phyloP scores from a whole-genome alignment of 2,113 vertebrate species.

The Sitta europaea region DNA sequence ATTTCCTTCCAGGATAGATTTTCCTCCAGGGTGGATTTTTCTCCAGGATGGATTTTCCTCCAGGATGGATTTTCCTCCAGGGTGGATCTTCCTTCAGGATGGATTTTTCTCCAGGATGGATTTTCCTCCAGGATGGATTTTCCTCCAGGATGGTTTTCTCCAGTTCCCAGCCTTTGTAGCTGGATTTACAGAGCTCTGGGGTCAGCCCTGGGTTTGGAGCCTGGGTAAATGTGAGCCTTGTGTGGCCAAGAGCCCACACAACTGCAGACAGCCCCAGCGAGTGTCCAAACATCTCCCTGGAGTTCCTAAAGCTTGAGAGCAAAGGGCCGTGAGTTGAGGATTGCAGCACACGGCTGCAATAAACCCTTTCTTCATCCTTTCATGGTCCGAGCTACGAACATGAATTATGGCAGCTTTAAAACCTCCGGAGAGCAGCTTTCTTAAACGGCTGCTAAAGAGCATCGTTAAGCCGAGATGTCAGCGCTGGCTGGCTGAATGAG shows the following conservation, averaged over 20 bases:
- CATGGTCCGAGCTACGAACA: slow-evolving; percentile 32
- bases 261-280: not conserved
- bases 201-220: not conserved
- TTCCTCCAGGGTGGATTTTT: not conserved
- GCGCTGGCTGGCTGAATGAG: not conserved
- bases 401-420: slow-evolving; percentile 25
- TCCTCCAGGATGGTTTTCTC: not conserved
- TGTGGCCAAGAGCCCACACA: not conserved
- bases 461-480: slow-evolving; percentile 1
- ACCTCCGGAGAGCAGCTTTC: not conserved
- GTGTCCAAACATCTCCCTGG: not conserved
- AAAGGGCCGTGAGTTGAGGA: not conserved
- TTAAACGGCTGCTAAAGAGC: not conserved
- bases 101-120: not conserved
- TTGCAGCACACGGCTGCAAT: not conserved
- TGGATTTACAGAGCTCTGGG: not conserved
- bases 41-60: not conserved
- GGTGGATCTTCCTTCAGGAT: not conserved
- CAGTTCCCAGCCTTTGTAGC: not conserved
- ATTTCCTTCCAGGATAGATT: not conserved
- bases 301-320: not conserved
- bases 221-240: not conserved
- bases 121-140: not conserved
- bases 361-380: slow-evolving; percentile 59
- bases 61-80: not conserved